These are phyloP conservation scores for Ochropleura plecta DNA, from an alignment of 2,888 invertebrate genomes.

Conservation along the genomic window DNA sequence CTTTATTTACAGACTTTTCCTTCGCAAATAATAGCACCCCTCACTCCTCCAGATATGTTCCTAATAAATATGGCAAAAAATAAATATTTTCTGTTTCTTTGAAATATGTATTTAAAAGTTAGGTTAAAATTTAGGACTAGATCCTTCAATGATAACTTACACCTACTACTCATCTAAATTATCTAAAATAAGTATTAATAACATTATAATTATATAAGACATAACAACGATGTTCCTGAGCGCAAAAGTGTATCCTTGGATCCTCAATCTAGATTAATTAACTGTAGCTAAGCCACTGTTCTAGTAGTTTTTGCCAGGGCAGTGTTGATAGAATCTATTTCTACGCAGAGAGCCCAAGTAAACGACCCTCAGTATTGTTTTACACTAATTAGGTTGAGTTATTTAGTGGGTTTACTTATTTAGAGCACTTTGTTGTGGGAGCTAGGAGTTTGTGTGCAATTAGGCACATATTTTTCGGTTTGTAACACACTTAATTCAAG, in stretches of 20 bases:
- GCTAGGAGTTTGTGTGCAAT: neutral
- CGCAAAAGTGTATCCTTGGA: slow-evolving; percentile 7
- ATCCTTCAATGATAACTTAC: too few relatives aligned
- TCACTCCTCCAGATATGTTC: neutral
- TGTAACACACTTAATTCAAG: neutral
- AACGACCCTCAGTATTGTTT: slow-evolving; percentile 59
- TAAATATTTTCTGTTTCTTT: too few relatives aligned
- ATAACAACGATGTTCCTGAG: slow-evolving; percentile 15
- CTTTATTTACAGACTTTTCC: too few relatives aligned
- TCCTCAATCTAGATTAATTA: slow-evolving; percentile 52
- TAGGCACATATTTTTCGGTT: neutral
- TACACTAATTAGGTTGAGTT: slow-evolving; percentile 62
- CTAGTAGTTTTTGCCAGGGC: slow-evolving; percentile 49
- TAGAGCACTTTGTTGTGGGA: slow-evolving; percentile 15
- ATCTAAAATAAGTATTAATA: neutral
- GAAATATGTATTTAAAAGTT: too few relatives aligned
- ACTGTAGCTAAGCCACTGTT: slow-evolving; percentile 21
- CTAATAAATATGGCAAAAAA: neutral
- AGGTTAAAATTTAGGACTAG: too few relatives aligned
- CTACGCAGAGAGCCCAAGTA: slow-evolving; percentile 45
- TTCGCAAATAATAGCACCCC: too few relatives aligned
- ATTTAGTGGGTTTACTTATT: slow-evolving; percentile 57
- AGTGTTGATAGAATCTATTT: slow-evolving; percentile 61
- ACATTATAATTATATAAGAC: neutral
- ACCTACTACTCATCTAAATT: too few relatives aligned